A percentile compares a stretch with the other conserved stretches of the same genome.
phyloP scores from a whole-genome alignment of 2,888 invertebrate species.

The Ophion ventricosus region DNA sequence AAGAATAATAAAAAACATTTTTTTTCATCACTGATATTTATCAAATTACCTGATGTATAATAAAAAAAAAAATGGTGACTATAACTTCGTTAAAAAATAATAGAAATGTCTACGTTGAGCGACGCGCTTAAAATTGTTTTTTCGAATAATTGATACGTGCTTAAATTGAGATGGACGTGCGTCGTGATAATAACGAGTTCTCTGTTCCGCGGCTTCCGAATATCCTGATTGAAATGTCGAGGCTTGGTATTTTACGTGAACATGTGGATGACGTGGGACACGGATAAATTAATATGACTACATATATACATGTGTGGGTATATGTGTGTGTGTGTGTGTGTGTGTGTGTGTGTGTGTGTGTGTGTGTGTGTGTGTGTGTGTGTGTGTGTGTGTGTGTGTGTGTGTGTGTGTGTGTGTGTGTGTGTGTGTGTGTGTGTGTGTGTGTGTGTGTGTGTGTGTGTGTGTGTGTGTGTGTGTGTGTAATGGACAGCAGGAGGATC shows the following conservation, averaged over 20 bases:
- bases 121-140: constrained; percentile 6
- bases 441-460: neutral
- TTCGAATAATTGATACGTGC: constrained; percentile 37
- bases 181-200: constrained; percentile 46
- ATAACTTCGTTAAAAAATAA: neutral
- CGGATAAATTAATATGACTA: neutral
- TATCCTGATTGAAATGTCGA: constrained; percentile 59
- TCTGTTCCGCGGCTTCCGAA: constrained; percentile 23
- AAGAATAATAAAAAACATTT: no score
- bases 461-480: constrained; percentile 10
- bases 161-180: constrained; percentile 40
- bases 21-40: no score
- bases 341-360: constrained; percentile 6
- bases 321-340: no score
- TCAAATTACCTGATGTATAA: no score
- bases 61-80: neutral
- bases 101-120: neutral
- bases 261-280: constrained; percentile 19
- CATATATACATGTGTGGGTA: neutral
- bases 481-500: constrained; percentile 11
- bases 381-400: neutral
- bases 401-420: constrained; percentile 4
- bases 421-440: no score
- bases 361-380: no score
- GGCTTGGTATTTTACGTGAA: constrained; percentile 53